Evolutionary conservation across 2,797 vertebrate genomes (phyloP).

Genomic region (Pantherophis alleghaniensis): DNA sequence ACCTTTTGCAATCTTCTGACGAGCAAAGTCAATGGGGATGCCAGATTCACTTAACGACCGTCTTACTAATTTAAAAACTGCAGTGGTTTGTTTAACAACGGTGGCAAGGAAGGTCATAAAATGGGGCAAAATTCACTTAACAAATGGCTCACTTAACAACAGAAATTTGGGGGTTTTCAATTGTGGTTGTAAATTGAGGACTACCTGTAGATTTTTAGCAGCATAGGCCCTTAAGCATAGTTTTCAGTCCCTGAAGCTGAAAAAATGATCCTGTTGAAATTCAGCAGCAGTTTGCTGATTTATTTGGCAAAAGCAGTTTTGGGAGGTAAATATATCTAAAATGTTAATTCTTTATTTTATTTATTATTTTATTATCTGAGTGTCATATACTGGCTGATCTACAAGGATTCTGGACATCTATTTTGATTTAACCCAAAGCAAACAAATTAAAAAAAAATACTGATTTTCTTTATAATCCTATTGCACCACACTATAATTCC

Average conservation of each 20-base stretch:
- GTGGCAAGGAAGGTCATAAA: no score
- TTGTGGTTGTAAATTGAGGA: not conserved
- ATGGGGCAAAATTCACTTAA: not conserved
- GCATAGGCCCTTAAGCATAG: not conserved
- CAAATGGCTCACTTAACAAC: no score
- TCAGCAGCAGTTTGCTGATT: not conserved
- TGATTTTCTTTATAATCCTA: not conserved
- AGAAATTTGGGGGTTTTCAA: not conserved
- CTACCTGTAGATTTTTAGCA: not conserved
- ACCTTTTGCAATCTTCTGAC: no score
- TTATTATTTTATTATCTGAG: not conserved
- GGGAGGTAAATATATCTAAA: not conserved
- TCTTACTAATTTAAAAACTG: not conserved
- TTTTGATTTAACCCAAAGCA: not conserved
- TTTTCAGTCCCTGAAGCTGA: not conserved
- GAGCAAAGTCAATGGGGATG: not conserved
- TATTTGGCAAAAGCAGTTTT: not conserved
- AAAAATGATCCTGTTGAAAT: not conserved
- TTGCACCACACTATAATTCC: not conserved
- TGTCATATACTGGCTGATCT: not conserved
- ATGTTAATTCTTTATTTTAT: not conserved
- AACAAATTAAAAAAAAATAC: not conserved
- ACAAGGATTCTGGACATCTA: not conserved
- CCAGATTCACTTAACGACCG: rapidly evolving
- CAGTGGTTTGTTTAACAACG: not conserved